Evolutionary conservation across 2,797 vertebrate species (phyloP).

Genomic region (Lateolabrax maculatus): DNA sequence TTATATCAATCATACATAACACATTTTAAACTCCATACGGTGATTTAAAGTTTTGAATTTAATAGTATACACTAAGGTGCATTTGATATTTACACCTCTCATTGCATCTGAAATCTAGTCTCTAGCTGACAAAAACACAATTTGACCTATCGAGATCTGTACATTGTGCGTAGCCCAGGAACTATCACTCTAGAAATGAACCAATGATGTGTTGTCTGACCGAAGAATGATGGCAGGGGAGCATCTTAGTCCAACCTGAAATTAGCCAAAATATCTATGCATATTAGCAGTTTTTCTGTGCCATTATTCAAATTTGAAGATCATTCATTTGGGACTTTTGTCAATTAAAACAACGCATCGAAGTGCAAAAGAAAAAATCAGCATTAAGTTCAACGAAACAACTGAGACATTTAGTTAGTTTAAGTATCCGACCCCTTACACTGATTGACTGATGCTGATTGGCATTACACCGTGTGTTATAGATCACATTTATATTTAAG

Average conservation of each 20-base stretch:
- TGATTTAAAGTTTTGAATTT: constrained; percentile 74
- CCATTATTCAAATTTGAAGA: constrained; percentile 21
- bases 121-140: constrained; percentile 64
- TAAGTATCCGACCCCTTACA: constrained; percentile 2
- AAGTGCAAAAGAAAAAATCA: constrained; percentile 25
- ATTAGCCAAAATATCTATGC: constrained; percentile 25
- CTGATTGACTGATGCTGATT: too few relatives aligned
- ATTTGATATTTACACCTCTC: constrained; percentile 76
- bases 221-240: constrained; percentile 35
- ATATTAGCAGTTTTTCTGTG: constrained; percentile 37
- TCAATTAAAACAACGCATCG: constrained; percentile 34
- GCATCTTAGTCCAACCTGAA: constrained; percentile 42
- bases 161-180: constrained; percentile 80
- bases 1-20: constrained; percentile 80
- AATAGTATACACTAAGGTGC: constrained; percentile 78
- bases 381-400: constrained; percentile 28
- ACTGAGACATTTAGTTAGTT: constrained; percentile 21
- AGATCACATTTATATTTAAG: constrained; percentile 19
- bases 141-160: constrained; percentile 71
- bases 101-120: constrained; percentile 74
- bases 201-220: constrained; percentile 34
- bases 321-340: constrained; percentile 18
- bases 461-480: not conserved
- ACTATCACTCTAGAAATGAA: constrained; percentile 57
- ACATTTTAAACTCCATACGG: constrained; percentile 76